These are phyloP conservation scores for Mobula hypostoma DNA, from an alignment of 2,113 vertebrate genomes.

Conservation along the genomic window DNA sequence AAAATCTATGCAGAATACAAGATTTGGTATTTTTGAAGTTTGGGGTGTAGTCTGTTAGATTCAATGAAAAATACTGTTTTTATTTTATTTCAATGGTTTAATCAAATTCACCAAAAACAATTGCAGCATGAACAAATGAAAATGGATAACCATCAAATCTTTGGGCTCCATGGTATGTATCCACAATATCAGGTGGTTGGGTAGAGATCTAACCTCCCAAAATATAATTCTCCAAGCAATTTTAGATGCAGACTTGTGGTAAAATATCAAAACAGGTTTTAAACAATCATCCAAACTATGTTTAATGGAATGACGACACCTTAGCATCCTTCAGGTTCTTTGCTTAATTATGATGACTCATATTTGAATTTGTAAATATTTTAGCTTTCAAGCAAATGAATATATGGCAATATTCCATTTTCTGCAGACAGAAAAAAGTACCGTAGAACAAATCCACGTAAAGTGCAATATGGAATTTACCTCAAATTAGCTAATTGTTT, in stretches of 20 bases:
- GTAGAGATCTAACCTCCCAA: neutral
- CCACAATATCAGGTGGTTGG: neutral
- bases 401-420: constrained; percentile 8
- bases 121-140: neutral
- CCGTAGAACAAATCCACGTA: constrained; percentile 17
- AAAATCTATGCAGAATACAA: neutral
- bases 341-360: constrained; percentile 2
- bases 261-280: constrained; percentile 3
- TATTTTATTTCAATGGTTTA: neutral
- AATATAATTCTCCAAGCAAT: neutral
- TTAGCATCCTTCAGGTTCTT: neutral
- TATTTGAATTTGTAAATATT: constrained; percentile 2
- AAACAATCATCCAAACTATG: neutral
- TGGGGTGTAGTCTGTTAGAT: neutral
- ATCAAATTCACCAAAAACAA: neutral
- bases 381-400: constrained; percentile 13
- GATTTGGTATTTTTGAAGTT: neutral
- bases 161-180: neutral
- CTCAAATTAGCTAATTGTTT: constrained; percentile 32
- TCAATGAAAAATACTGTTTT: neutral
- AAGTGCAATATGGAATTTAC: constrained; percentile 32
- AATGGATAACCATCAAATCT: neutral
- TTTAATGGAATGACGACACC: neutral
- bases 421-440: neutral
- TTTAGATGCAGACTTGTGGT: neutral